Percentiles rank a stretch among this genome's conserved stretches.
These are phyloP conservation scores for Acronicta alni DNA, from an alignment of 2,888 invertebrate genomes.

Conservation along the genomic window DNA sequence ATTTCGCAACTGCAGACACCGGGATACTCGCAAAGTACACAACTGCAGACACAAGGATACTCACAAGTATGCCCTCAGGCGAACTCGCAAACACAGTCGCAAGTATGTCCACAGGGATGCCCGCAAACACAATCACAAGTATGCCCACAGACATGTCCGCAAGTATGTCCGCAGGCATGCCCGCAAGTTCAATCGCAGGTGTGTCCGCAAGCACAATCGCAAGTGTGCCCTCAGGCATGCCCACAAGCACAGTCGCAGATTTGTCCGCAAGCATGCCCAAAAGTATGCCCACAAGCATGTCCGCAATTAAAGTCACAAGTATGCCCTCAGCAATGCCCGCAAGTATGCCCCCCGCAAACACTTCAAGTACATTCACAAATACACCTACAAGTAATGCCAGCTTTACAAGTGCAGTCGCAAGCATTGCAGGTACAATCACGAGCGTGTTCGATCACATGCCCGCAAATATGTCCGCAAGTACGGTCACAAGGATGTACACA, in stretches of 20 bases:
- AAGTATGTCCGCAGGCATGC: constrained; percentile 1
- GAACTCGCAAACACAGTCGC: not conserved
- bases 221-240: not conserved
- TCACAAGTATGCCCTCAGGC: not conserved
- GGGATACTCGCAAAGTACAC: not conserved
- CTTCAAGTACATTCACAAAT: not conserved
- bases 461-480: not conserved
- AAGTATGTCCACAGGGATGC: not conserved
- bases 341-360: not conserved
- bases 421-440: not conserved
- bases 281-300: not conserved
- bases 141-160: not conserved
- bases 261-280: not conserved
- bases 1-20: not conserved
- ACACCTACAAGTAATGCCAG: not conserved
- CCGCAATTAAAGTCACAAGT: not conserved
- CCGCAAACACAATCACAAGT: constrained; percentile 2
- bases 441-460: not conserved
- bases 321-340: no score
- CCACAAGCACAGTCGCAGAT: not conserved
- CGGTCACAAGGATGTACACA: not conserved
- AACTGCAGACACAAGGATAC: not conserved
- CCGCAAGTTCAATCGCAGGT: not conserved
- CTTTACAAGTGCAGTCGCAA: not conserved
- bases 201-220: not conserved